phyloP scores from a whole-genome alignment of 2,113 vertebrate genomes.

The Emydura subglobosa region DNA sequence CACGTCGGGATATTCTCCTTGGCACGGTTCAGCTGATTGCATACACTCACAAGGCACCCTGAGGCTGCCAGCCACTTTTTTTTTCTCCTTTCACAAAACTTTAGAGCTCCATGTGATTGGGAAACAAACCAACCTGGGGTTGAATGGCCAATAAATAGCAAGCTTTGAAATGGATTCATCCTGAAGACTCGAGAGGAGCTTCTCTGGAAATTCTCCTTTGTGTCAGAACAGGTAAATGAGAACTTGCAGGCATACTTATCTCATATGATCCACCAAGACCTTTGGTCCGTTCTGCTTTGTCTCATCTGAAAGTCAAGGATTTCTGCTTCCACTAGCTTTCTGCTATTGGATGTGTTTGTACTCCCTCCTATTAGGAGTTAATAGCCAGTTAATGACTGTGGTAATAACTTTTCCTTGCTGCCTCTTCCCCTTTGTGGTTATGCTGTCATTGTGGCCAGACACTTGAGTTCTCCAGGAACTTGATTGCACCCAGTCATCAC shows the following conservation, averaged over 20 bases:
- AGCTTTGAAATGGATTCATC: constrained; percentile 45
- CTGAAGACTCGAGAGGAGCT: constrained; percentile 57
- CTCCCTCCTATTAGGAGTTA: constrained; percentile 59
- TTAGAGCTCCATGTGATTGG: not conserved
- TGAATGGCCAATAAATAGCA: not conserved
- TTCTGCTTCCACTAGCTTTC: constrained; percentile 35
- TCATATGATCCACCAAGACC: constrained; percentile 2
- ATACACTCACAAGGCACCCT: not conserved
- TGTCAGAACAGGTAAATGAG: not conserved
- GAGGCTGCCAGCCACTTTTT: not conserved
- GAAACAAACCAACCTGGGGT: not conserved
- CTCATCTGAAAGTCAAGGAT: constrained; percentile 58
- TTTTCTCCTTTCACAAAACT: constrained; percentile 23
- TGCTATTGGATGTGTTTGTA: not conserved
- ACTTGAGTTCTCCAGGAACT: not conserved
- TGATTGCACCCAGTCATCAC: not conserved
- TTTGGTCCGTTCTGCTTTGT: not conserved
- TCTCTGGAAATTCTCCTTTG: not conserved
- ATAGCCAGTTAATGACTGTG: constrained; percentile 38
- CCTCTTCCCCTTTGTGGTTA: fast-evolving
- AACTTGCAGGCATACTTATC: constrained; percentile 27
- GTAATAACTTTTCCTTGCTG: constrained; percentile 35
- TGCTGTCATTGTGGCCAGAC: not conserved
- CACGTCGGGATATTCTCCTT: not conserved
- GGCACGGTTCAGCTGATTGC: not conserved